Conservation (phyloP, 2,113 vertebrate genomes). For the Tetrao urogallus region DNA sequence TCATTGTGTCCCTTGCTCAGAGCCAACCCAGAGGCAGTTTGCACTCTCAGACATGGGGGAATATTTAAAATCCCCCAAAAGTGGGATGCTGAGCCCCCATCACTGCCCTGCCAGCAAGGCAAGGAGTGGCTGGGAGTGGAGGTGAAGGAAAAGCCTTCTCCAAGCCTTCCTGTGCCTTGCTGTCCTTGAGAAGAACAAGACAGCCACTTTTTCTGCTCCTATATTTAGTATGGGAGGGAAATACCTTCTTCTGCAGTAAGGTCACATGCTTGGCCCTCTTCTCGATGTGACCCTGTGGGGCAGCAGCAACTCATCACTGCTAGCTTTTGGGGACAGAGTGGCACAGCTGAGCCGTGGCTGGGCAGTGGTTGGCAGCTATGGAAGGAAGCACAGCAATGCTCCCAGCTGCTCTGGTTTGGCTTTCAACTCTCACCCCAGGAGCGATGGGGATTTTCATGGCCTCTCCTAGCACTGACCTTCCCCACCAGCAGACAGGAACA, state of each 20-base stretch:
- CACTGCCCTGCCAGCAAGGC: fast-evolving
- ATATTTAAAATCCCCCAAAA: not conserved
- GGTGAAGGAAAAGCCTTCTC: not conserved
- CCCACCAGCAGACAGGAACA: not conserved
- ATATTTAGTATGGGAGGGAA: not conserved
- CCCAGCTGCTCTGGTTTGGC: not conserved
- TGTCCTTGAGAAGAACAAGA: not conserved
- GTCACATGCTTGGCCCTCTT: not conserved
- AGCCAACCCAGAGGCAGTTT: fast-evolving
- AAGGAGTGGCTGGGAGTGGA: not conserved
- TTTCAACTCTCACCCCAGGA: not conserved
- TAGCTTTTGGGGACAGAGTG: not conserved
- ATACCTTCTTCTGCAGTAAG: not conserved
- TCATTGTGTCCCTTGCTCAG: fast-evolving
- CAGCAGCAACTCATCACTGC: not conserved
- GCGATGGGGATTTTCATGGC: not conserved
- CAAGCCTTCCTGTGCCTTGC: not conserved
- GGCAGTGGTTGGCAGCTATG: not conserved
- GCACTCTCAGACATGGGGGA: fast-evolving
- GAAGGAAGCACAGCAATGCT: not conserved
- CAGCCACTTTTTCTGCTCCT: not conserved
- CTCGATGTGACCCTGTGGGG: not conserved
- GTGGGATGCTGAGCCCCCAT: fast-evolving
- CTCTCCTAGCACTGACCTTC: not conserved
- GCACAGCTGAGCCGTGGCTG: not conserved